phyloP scores from a whole-genome alignment of 2,113 vertebrate genomes.

The Elephas maximus region DNA sequence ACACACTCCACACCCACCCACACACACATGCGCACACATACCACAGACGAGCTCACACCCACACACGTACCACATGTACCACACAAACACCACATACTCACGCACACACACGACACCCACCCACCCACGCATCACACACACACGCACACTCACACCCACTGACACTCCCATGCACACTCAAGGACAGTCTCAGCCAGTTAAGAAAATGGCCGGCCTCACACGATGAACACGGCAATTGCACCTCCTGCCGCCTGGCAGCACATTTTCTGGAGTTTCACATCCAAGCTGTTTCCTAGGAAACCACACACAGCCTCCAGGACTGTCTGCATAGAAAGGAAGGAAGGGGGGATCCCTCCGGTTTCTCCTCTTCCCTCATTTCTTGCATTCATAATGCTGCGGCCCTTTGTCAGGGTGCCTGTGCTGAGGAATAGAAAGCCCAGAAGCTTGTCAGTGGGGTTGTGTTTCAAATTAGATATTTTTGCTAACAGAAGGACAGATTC shows the following conservation, averaged over 20 bases:
- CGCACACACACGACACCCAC: not conserved
- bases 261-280: slow-evolving; percentile 78
- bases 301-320: slow-evolving; percentile 74
- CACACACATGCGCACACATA: no score
- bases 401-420: slow-evolving; percentile 1
- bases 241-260: slow-evolving; percentile 64
- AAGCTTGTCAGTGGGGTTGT: slow-evolving; percentile 13
- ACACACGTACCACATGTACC: no score
- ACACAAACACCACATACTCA: no score
- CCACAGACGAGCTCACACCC: no score
- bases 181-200: not conserved
- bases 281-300: slow-evolving; percentile 87
- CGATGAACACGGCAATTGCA: slow-evolving; percentile 2
- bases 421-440: not conserved
- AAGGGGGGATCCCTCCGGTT: slow-evolving; percentile 32
- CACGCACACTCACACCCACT: not conserved
- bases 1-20: no score
- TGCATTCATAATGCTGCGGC: not conserved
- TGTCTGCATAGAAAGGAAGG: slow-evolving; percentile 66
- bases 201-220: slow-evolving; percentile 12
- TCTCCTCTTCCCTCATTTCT: slow-evolving; percentile 69
- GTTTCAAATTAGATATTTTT: slow-evolving; percentile 31
- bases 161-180: not conserved
- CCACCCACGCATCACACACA: not conserved
- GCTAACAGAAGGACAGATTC: not conserved